Evolutionary conservation across 2,888 invertebrate species (phyloP), one percentile per base, ranked within the genome.

Genomic region (Theodoxus fluviatilis): DNA sequence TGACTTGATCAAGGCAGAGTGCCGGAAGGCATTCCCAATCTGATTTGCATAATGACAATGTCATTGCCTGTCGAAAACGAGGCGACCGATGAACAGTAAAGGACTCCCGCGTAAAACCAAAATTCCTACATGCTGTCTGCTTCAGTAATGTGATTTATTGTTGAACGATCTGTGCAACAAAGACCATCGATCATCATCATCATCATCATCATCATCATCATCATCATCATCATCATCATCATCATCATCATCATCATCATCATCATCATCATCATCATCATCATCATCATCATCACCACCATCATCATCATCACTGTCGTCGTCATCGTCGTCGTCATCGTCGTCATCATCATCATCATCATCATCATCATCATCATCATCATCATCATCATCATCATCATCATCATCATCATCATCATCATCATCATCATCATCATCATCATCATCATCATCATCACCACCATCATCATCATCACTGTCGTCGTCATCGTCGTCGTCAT

Each of bases 221-320:
- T 47, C 43, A 35, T 35, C 69, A 31, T 43, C 59, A 43, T 43
- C 66, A 43, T 67, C 59, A 63, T 67, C 67, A 67, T 63, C 68
- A 63, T 71, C 67, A 71, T 67, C 67, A 59, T 52, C 70, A 71
- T 71, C 70, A 67, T 67, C 67, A 67, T 71, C 67, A 59, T 71
- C 70, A 67, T 61, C 67, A 47, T 67, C 67, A 71, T 71, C 70
- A 67, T 71, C 70, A 71, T 68, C 68, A 63, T 68, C 71, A 68
- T 63, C 68, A 70, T 70, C 66, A 70, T 70, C 65, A 65, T 66
- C 70, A 65, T 66, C 70, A 59, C 59, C 70, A 67, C 43, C 61
- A 61, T 64, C 69, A 64, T 22, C 63, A 64, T n/a, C n/a, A n/a
- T n/a, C n/a, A n/a, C n/a, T n/a, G n/a, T n/a, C n/a, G n/a, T n/a